These are phyloP conservation scores for Clarias batrachus DNA, from an alignment of 2,113 vertebrate species.

Conservation along the genomic window DNA sequence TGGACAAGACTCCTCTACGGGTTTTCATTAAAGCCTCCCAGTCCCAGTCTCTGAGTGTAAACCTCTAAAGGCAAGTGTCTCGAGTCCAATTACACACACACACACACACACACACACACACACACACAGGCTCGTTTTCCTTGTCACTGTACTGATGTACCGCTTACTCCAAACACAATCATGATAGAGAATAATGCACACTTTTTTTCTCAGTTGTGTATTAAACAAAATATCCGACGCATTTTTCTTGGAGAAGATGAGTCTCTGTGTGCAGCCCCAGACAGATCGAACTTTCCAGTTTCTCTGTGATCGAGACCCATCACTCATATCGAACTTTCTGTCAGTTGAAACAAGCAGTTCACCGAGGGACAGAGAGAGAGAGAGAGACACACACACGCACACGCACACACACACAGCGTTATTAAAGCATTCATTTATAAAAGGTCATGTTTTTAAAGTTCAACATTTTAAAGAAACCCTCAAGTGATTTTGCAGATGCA, in stretches of 20 bases:
- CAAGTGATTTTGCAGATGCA: background rate
- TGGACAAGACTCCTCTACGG: background rate
- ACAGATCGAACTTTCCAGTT: background rate
- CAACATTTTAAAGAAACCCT: background rate
- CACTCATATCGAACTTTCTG: conserved; percentile 18
- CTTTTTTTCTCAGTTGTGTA: background rate
- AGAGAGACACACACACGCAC: background rate
- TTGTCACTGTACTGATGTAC: background rate
- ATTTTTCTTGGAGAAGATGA: background rate
- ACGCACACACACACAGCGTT: background rate
- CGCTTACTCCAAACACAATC: background rate
- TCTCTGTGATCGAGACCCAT: conserved; percentile 14
- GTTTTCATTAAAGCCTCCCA: conserved; percentile 20
- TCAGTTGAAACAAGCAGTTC: conserved; percentile 1
- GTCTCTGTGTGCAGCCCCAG: background rate
- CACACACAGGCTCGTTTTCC: background rate
- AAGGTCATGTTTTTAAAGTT: background rate
- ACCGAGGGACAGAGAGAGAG: background rate
- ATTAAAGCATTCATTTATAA: background rate
- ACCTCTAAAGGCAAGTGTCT: background rate
- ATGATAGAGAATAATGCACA: background rate
- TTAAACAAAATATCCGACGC: background rate
- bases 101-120: conserved; percentile 1
- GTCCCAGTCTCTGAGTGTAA: background rate
- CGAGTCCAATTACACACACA: background rate